Conservation (phyloP, 92 coral and sea anemone species). For the Pocillopora meandrina region DNA sequence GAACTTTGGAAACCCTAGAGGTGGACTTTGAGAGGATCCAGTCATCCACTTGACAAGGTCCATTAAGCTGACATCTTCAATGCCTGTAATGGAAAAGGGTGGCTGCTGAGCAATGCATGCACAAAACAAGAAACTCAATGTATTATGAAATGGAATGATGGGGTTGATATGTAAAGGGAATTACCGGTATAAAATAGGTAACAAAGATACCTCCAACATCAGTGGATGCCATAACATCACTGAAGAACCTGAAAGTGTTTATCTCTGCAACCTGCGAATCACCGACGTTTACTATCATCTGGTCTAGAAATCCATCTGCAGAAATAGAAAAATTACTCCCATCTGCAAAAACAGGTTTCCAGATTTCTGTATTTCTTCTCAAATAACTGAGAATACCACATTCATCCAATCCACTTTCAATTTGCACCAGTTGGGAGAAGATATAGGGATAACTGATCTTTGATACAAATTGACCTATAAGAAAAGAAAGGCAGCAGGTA, state of each 20-base stretch:
- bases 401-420: constrained; percentile 53
- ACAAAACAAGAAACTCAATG: constrained; percentile 2
- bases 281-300: constrained; percentile 53
- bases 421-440: constrained; percentile 70
- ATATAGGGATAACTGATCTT: constrained; percentile 61
- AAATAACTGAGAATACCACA: constrained; percentile 60
- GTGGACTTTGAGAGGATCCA: constrained; percentile 22
- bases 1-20: constrained; percentile 63
- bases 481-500: constrained; percentile 1
- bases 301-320: constrained; percentile 69
- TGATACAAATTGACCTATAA: constrained; percentile 64
- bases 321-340: constrained; percentile 56
- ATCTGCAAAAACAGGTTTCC: constrained; percentile 72
- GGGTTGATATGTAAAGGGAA: constrained; percentile 1
- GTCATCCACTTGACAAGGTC: constrained; percentile 15
- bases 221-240: constrained; percentile 53
- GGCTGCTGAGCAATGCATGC: not conserved
- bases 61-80: not conserved
- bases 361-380: constrained; percentile 52
- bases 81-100: not conserved
- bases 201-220: constrained; percentile 47
- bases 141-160: not conserved
- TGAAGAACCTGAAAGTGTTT: constrained; percentile 66
- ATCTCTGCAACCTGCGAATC: constrained; percentile 64
- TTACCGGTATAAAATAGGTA: too few species aligned